phyloP scores from a whole-genome alignment of 2,888 invertebrate species.

The Cyclophora albipunctata region DNA sequence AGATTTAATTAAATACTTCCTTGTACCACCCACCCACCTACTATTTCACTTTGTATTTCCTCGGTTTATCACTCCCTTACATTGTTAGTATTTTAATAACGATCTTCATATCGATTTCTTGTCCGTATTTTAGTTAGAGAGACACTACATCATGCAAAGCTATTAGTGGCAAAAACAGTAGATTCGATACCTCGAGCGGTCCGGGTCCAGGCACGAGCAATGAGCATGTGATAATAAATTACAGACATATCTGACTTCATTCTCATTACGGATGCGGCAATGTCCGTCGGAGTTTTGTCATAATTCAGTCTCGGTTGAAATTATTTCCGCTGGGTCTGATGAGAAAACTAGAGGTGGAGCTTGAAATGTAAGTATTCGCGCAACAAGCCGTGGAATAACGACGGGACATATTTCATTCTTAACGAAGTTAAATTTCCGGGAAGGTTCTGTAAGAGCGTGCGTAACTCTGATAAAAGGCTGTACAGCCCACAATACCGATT shows the following conservation, averaged over 20 bases:
- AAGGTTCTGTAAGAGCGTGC: constrained; percentile 67
- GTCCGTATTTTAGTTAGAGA: constrained; percentile 4
- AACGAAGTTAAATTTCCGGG: constrained; percentile 74
- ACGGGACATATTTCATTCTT: constrained; percentile 73
- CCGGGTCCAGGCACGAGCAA: constrained; percentile 39
- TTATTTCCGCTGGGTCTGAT: constrained; percentile 73
- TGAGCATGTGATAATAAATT: constrained; percentile 67
- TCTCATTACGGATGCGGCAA: constrained; percentile 74
- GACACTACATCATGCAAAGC: constrained; percentile 12
- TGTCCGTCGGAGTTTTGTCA: constrained; percentile 74
- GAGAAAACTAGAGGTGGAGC: constrained; percentile 73
- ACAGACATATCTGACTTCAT: constrained; percentile 68
- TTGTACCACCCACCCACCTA: constrained; percentile 54
- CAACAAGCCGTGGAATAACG: constrained; percentile 73
- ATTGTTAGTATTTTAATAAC: constrained; percentile 35
- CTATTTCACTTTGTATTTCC: constrained; percentile 55
- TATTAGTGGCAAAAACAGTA: constrained; percentile 44
- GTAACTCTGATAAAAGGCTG: constrained; percentile 70
- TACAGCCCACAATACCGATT: constrained; percentile 49
- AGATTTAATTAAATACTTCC: constrained; percentile 72
- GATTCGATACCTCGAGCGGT: constrained; percentile 38
- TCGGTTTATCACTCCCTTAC: constrained; percentile 48
- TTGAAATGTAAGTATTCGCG: constrained; percentile 69
- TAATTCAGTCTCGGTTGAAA: constrained; percentile 75
- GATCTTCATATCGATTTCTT: constrained; percentile 22